Base-by-base conservation (phyloP, 1,140 invertebrate genomes). In the Tetranychus urticae region DNA sequence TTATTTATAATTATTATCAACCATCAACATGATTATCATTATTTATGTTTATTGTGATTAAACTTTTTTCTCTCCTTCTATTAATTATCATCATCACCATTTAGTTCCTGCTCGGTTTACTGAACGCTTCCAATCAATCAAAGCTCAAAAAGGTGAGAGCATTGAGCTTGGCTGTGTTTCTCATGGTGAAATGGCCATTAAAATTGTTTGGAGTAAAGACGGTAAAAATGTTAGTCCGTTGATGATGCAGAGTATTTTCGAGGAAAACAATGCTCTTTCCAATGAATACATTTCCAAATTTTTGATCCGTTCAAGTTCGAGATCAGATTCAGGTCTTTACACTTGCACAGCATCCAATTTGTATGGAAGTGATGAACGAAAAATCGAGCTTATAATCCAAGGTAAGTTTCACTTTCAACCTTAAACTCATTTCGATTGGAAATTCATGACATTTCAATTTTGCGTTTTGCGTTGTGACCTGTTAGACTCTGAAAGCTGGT, bases 131-230 rank as follows among this genome's bases (percentile, higher is more conserved):
- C 57, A 58, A 31, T 23, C 37, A 58, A 58, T 46, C 12, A 42
- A 58, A 58, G 67, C 65, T 0, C 61, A 62, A 2, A 67, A 64
- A 61, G 70, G 68, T 3, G 65, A 71, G 13, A 71, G 71, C 48
- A 68, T 72, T 13, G 71, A 69, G 7, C 63, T 76, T 61, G 67
- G 70, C 23, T 76, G 75, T 60, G 69, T 71, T 59, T 72, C 73
- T 0, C 66, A 71, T 56, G 75, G 75, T 13, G 66, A 86, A 71
- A 73, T 80, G 50, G 85, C 85, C 7, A 71, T 87, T 64, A 79
- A 78, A 36, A 82, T 87, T 61, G 77, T 75, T 2, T 88, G 85
- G 85, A 77, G 79, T 59, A 85, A 85, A 74, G 82, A 86, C 67
- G 79, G 79, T 75, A 78, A 3, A 74, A 77, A 31, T 74, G 85